Evolutionary conservation across 2,888 invertebrate genomes (phyloP), one percentile per base, ranked within the genome.

Genomic region (Eupithecia pulchellata): DNA sequence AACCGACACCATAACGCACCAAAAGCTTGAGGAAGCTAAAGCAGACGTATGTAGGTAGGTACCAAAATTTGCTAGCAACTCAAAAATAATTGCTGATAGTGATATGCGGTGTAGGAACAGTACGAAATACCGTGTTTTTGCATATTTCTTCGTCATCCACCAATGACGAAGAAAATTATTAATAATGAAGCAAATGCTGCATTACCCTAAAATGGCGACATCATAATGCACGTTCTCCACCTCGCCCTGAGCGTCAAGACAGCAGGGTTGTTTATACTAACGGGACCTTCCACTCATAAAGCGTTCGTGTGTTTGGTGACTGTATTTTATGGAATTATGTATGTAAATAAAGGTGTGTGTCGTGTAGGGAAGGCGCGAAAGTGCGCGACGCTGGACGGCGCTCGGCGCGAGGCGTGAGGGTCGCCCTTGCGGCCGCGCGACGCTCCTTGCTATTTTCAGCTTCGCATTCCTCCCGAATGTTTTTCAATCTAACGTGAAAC

Each of bases 401-500:
- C 17, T 76, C 81, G 81, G 79, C 73, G 80, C 82, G 80, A 81
- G 80, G 81, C 86, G 86, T 85, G 90, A 90, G 88, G 91, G 90
- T 89, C 90, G 92, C 91, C 93, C 93, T 92, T 93, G 92, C 86
- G 88, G 88, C 86, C 86, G 86, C 92, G 86, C 89, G 89, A 90
- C 91, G 91, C 91, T 92, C 86, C 90, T 89, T 85, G 92, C 93
- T 94, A 94, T 94, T 94, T 94, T 92, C 87, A 90, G 91, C 91
- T 87, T 89, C 91, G 87, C 93, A 93, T 94, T 93, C 93, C 93
- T 89, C 87, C 82, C 89, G 87, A 89, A 89, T 93, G 93, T 91
- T 93, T 93, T 94, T 90, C 92, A 92, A 92, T 92, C 92, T 91
- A 92, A 93, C 91, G 92, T 91, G 91, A 88, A 93, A 91, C 91